Percentiles rank a stretch among this genome's conserved stretches.
phyloP scores from a whole-genome alignment of 2,113 vertebrate genomes.

The Trochalopteron elliotii region DNA sequence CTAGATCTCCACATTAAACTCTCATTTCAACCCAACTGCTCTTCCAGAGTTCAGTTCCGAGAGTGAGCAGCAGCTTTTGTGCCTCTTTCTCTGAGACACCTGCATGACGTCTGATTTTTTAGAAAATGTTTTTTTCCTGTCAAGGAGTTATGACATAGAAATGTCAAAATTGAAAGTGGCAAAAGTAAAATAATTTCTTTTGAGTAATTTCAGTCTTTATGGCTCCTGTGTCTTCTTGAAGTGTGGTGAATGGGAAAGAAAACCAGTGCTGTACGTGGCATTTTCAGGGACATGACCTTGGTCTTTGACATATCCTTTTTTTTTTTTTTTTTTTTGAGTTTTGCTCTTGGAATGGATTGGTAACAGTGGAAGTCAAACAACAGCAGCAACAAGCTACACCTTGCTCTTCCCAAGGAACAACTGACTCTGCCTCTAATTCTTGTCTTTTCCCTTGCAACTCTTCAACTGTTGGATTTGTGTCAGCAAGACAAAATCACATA shows the following conservation, averaged over 20 bases:
- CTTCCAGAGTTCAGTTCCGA: not conserved
- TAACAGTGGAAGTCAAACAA: not conserved
- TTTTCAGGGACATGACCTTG: not conserved
- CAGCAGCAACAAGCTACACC: not conserved
- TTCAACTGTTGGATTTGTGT: not conserved
- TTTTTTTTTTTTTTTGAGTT: not conserved
- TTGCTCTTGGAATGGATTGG: not conserved
- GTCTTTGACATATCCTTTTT: not conserved
- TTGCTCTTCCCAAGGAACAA: not conserved
- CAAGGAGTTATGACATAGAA: not conserved
- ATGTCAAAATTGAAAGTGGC: not conserved
- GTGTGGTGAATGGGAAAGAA: not conserved
- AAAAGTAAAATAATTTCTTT: not conserved
- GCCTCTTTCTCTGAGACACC: not conserved
- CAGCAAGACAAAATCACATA: not conserved
- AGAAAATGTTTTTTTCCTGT: not conserved
- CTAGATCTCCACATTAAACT: not conserved
- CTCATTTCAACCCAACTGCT: not conserved
- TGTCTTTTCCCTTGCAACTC: not conserved
- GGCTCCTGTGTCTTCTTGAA: not conserved
- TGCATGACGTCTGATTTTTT: fast-evolving
- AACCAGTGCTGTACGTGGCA: not conserved
- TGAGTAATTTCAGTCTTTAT: not conserved
- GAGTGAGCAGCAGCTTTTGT: not conserved
- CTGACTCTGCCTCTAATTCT: not conserved